These are phyloP conservation scores for Rhynchomys soricoides DNA, from an alignment of 2,113 vertebrate species.

Conservation along the genomic window DNA sequence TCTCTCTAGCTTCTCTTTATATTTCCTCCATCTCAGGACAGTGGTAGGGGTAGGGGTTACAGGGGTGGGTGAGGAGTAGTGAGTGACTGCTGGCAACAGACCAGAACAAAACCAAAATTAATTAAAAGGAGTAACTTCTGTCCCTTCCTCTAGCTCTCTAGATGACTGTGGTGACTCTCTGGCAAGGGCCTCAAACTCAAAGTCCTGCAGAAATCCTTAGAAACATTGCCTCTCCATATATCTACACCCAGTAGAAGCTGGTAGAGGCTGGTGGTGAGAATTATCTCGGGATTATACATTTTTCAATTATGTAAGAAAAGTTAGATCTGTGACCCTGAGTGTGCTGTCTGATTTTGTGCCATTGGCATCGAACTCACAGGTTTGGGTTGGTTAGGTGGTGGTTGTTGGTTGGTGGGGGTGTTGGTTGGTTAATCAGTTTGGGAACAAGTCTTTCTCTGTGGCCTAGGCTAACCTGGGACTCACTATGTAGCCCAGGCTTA, in stretches of 20 bases:
- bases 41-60: fast-evolving
- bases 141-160: background rate
- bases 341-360: conserved; percentile 15
- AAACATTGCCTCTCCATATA: background rate
- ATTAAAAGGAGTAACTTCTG: conserved; percentile 9
- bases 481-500: background rate
- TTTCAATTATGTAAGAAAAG: conserved; percentile 13
- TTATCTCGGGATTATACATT: background rate
- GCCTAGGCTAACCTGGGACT: background rate
- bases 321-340: background rate
- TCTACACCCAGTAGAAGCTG: background rate
- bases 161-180: background rate
- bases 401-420: background rate
- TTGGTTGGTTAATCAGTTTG: background rate
- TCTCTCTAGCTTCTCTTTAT: background rate
- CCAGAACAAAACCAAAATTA: background rate
- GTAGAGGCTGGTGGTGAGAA: background rate
- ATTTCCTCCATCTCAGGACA: conserved; percentile 8
- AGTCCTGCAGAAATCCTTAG: background rate
- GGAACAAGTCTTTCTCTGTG: background rate
- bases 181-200: background rate
- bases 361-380: background rate
- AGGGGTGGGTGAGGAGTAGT: background rate
- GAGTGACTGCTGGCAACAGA: background rate
- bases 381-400: background rate